phyloP scores from a whole-genome alignment of 1,140 invertebrate species.

The Nasonia longicornis region DNA sequence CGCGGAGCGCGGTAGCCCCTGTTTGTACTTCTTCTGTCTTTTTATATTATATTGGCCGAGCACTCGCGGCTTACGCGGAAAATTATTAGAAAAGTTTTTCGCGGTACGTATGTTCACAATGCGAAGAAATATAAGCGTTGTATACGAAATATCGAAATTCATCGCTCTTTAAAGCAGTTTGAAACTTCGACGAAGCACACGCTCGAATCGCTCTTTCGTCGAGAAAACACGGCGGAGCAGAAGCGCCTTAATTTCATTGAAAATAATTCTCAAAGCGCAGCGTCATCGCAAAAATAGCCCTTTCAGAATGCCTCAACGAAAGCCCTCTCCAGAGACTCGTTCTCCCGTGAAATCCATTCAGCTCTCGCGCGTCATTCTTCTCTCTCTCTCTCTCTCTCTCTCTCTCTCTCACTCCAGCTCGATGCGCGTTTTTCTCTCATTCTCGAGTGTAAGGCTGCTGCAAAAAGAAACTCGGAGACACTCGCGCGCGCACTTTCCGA shows the following conservation, averaged over 20 bases:
- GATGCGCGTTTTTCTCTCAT: neutral
- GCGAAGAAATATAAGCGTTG: neutral
- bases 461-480: constrained; percentile 12
- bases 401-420: neutral
- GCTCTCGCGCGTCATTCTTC: neutral
- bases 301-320: neutral
- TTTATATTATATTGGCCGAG: constrained; percentile 31
- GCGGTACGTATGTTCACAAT: no score
- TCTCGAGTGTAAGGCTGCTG: neutral
- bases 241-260: constrained; percentile 4
- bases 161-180: neutral
- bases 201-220: no score
- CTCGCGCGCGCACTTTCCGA: neutral
- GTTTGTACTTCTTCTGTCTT: constrained; percentile 7
- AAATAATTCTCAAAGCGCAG: constrained; percentile 12
- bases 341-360: constrained; percentile 26
- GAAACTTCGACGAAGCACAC: neutral
- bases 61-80: neutral
- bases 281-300: constrained; percentile 3
- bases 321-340: constrained; percentile 1
- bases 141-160: neutral
- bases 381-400: no score
- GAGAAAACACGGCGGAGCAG: neutral
- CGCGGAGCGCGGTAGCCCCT: neutral
- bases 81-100: constrained; percentile 33